Evolutionary conservation across 2,797 vertebrate species (phyloP), one percentile per base, ranked within the genome.

Genomic region (Micropoecilia bifurca): DNA sequence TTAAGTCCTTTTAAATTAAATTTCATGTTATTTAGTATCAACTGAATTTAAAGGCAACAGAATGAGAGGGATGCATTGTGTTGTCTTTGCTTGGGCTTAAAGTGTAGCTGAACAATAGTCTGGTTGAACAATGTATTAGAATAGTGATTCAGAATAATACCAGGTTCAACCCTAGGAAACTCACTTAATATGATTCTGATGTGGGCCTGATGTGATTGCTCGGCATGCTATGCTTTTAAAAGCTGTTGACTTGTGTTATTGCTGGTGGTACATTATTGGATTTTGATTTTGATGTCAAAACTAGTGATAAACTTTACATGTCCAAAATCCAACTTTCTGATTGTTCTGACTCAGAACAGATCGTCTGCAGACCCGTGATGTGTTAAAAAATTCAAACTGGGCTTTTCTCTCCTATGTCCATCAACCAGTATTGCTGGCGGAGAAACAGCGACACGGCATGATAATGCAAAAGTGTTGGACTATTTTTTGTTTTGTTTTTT

Each of bases 211-310:
- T 22, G 61, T 39, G 18, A 66, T 66, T 39, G 3, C 33, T 20
- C 33, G 20, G 33, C 61, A 68, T 68, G 63, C 4, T 13, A 4
- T 69, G 39, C 66, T 43, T 69, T 69, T 43, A 41, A 69, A 69
- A 16, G 12, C 22, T 6, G 22, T 10, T 69, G 39, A 3, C 66
- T 43, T 43, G 22, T 41, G 4, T n/a, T 43, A 43, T 25, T 6
- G 22, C 25, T 12, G 20, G 66, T 41, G 41, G 36, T 43, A n/a
- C 0, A 41, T 41, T 69, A 69, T 43, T 43, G 36, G 18, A 66
- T 69, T 69, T 69, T 69, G 18, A 66, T 69, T 69, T 69, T 69
- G 1, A 41, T 69, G 39, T n/a, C 10, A 43, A 43, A n/a, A 69
- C 39, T 25, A 41, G 4, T 69, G 10, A n/a, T 22, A 69, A 43